Evolutionary conservation across 2,797 vertebrate genomes (phyloP).

Genomic region (Danio tinwini): DNA sequence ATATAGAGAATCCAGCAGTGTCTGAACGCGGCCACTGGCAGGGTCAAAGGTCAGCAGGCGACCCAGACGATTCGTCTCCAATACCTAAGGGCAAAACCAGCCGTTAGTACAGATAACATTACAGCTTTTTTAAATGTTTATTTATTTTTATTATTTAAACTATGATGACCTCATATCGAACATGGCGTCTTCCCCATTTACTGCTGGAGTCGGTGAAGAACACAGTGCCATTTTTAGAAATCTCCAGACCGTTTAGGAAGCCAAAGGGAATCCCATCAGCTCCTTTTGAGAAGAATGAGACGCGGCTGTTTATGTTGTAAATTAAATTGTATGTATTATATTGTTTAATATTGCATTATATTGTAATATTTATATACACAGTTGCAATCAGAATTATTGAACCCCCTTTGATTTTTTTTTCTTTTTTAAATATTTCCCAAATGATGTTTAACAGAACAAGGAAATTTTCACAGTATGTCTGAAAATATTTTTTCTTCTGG

Average conservation of each 20-base stretch:
- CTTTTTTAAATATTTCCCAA: too few species aligned
- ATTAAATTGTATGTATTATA: too few species aligned
- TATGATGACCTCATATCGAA: constrained; percentile 73
- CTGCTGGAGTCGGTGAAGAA: constrained; percentile 83
- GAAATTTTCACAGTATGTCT: too few species aligned
- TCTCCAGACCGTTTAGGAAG: constrained; percentile 79
- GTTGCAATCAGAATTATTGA: too few species aligned
- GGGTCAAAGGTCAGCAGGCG: constrained; percentile 73
- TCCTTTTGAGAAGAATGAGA: constrained; percentile 60
- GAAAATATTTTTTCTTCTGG: too few species aligned
- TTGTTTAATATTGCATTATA: too few species aligned
- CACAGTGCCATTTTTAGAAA: constrained; percentile 71
- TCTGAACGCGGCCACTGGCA: constrained; percentile 59
- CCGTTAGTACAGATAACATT: neutral
- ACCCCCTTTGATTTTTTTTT: too few species aligned
- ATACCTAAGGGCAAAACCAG: constrained; percentile 65
- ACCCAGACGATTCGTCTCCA: constrained; percentile 77
- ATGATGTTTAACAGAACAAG: too few species aligned
- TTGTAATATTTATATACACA: too few species aligned
- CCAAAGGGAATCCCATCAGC: constrained; percentile 75
- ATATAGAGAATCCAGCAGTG: constrained; percentile 73
- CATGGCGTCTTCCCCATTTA: constrained; percentile 78
- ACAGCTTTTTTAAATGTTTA: neutral
- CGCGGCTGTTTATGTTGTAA: neutral
- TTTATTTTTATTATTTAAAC: neutral